Evolutionary conservation across 2,888 invertebrate genomes (phyloP).

Genomic region (Cephus sareptanus): DNA sequence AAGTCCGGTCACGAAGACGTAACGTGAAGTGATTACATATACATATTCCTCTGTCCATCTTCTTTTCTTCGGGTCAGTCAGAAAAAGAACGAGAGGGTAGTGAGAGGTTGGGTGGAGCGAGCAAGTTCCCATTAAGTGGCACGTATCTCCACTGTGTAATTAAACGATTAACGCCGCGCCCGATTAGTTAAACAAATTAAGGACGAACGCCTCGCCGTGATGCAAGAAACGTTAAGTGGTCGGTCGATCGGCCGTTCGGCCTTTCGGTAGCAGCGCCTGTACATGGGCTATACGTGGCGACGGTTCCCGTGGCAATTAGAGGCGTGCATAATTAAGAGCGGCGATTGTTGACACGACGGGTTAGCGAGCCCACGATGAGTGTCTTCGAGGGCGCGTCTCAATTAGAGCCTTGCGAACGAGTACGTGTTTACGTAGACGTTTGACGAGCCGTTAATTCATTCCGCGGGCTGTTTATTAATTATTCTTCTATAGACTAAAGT

Average conservation of each 20-base stretch:
- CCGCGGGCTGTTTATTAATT: slow-evolving; percentile 21
- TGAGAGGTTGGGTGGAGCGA: no score
- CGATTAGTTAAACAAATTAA: slow-evolving; percentile 63
- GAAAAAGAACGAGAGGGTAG: no score
- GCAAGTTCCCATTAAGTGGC: neutral
- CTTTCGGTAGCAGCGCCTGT: no score
- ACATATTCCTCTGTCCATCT: no score
- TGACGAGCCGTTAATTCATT: slow-evolving; percentile 54
- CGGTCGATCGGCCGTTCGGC: neutral
- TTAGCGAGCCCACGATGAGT: slow-evolving; percentile 59
- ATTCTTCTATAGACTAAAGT: neutral
- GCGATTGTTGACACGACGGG: slow-evolving; percentile 60
- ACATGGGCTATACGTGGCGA: neutral
- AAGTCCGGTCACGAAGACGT: neutral
- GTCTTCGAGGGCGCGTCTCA: slow-evolving; percentile 63
- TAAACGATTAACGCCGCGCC: slow-evolving; percentile 55
- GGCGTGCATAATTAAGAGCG: slow-evolving; percentile 62
- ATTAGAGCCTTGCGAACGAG: slow-evolving; percentile 50
- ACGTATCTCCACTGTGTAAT: slow-evolving; percentile 47
- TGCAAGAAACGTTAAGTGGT: slow-evolving; percentile 53
- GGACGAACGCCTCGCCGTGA: slow-evolving; percentile 31
- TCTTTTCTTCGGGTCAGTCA: no score
- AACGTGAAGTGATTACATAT: neutral
- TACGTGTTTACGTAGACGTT: slow-evolving; percentile 53
- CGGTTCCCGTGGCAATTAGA: slow-evolving; percentile 56